These are phyloP conservation scores for Loxodonta africana DNA, from an alignment of 2,113 vertebrate genomes.

Conservation along the genomic window DNA sequence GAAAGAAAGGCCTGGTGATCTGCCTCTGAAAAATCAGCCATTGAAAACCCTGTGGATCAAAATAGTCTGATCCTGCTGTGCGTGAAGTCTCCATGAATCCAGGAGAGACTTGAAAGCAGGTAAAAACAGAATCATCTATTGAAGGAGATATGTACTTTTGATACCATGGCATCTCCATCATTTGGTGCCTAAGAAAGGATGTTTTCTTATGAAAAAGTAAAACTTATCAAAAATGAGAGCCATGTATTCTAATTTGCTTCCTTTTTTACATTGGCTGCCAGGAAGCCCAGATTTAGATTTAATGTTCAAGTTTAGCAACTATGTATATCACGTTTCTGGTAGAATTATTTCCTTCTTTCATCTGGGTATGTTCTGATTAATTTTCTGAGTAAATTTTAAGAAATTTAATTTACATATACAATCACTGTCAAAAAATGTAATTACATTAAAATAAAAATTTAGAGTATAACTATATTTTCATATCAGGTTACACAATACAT, in stretches of 20 bases:
- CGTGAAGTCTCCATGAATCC: not conserved
- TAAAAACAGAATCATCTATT: not conserved
- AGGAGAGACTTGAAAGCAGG: not conserved
- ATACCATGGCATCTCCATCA: not conserved
- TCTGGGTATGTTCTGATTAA: not conserved
- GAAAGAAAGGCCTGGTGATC: not conserved
- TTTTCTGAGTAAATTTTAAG: constrained; percentile 33
- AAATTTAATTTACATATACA: not conserved
- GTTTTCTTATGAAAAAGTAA: not conserved
- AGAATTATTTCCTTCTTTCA: constrained; percentile 7
- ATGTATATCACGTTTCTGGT: not conserved
- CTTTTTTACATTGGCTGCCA: not conserved
- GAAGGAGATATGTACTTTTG: not conserved
- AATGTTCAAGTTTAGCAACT: not conserved
- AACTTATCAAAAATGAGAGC: not conserved
- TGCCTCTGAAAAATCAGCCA: not conserved
- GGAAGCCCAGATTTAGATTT: not conserved
- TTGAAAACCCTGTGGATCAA: not conserved
- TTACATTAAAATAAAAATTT: constrained; percentile 17
- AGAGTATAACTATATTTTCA: constrained; percentile 27
- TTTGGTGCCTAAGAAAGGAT: not conserved
- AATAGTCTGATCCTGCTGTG: not conserved
- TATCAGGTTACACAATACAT: not conserved
- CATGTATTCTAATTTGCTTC: not conserved
- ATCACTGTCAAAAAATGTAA: constrained; percentile 4